Evolutionary conservation across 2,888 invertebrate genomes (phyloP).

Genomic region (Acanthococcus lagerstroemiae): DNA sequence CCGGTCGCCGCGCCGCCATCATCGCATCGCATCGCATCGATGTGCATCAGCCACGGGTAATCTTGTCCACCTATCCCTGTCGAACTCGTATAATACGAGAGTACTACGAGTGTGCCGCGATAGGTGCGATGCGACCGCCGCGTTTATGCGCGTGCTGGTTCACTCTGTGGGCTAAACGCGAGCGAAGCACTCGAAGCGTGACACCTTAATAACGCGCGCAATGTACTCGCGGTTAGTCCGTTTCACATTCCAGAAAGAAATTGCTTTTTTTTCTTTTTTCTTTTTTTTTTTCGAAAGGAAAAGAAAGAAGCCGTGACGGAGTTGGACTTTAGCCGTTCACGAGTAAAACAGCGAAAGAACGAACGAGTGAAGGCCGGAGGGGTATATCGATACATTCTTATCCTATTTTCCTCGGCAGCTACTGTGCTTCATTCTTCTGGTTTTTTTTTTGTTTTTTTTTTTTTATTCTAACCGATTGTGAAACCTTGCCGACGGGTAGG

Average conservation of each 20-base stretch:
- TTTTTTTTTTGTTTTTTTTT: constrained; percentile 1
- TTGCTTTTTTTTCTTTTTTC: constrained; percentile 8
- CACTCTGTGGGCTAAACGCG: not conserved
- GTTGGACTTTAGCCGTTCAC: not conserved
- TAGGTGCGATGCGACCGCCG: no score
- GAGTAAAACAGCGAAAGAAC: constrained; percentile 4
- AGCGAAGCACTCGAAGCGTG: not conserved
- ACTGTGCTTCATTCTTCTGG: not conserved
- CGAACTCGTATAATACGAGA: no score
- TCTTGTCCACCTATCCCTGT: no score
- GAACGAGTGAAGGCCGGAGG: not conserved
- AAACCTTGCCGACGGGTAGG: constrained; percentile 27
- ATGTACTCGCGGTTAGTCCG: constrained; percentile 20
- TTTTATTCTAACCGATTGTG: not conserved
- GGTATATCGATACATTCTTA: not conserved
- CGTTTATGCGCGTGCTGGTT: not conserved
- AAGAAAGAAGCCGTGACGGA: constrained; percentile 15
- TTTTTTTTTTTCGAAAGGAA: constrained; percentile 1
- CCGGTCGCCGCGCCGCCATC: no score
- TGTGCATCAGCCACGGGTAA: no score
- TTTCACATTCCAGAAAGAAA: constrained; percentile 23
- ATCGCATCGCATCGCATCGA: no score
- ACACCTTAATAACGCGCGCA: not conserved
- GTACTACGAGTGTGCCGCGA: no score
- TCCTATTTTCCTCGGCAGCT: not conserved